Evolutionary conservation across 2,797 vertebrate genomes (phyloP).

Genomic region (Sebastes minor): DNA sequence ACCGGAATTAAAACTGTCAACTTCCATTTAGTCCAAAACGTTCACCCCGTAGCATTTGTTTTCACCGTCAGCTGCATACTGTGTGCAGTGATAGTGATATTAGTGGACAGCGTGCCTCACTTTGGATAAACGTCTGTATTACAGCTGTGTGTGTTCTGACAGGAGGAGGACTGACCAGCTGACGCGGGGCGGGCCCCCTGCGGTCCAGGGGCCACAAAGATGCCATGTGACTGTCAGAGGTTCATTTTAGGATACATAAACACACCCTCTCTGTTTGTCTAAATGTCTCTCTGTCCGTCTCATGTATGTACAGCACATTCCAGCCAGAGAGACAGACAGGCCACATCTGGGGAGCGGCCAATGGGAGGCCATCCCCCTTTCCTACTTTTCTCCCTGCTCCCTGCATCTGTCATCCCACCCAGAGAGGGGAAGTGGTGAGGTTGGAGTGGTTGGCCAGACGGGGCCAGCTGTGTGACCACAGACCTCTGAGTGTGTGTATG

Average conservation of each 20-base stretch:
- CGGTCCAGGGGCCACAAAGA: slow-evolving; percentile 56
- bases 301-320: slow-evolving; percentile 69
- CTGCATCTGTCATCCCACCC: slow-evolving; percentile 80
- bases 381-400: slow-evolving; percentile 60
- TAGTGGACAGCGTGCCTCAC: slow-evolving; percentile 68
- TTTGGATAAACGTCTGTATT: slow-evolving; percentile 65
- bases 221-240: slow-evolving; percentile 66
- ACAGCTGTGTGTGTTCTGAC: slow-evolving; percentile 47
- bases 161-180: slow-evolving; percentile 31
- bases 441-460: slow-evolving; percentile 78
- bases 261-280: slow-evolving; percentile 67
- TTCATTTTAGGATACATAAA: slow-evolving; percentile 76
- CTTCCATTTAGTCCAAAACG: slow-evolving; percentile 61
- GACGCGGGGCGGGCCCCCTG: slow-evolving; percentile 45
- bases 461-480: slow-evolving; percentile 83
- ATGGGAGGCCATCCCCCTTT: slow-evolving; percentile 52
- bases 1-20: slow-evolving; percentile 74
- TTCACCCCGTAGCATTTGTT: slow-evolving; percentile 69
- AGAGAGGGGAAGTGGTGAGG: slow-evolving; percentile 85
- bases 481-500: slow-evolving; percentile 75
- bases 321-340: slow-evolving; percentile 57
- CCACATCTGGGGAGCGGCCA: slow-evolving; percentile 69
- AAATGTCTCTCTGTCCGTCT: slow-evolving; percentile 52
- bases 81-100: slow-evolving; percentile 62
- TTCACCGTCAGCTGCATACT: slow-evolving; percentile 59